Percentiles rank a stretch among this genome's conserved stretches.
These are phyloP conservation scores for Mola mola DNA, from an alignment of 2,113 vertebrate species.

Conservation along the genomic window DNA sequence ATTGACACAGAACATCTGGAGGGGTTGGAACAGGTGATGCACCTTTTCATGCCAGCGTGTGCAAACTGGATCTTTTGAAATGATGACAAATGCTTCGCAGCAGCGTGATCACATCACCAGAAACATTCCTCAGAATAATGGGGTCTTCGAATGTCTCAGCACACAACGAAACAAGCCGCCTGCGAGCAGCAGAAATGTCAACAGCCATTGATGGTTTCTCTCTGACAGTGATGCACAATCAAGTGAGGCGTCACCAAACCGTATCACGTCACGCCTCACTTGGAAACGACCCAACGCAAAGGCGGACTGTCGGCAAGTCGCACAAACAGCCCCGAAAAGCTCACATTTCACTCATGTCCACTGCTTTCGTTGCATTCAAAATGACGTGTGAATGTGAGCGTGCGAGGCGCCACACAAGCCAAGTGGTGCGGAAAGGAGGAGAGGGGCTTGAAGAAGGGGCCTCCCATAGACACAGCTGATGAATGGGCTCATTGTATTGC, in stretches of 20 bases:
- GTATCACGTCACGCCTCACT: constrained; percentile 32
- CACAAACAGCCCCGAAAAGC: too few species aligned
- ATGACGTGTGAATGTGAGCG: neutral
- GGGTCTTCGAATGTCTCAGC: neutral
- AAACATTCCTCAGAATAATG: too few species aligned
- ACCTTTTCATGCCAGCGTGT: too few species aligned
- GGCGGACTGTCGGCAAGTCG: neutral
- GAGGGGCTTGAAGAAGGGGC: constrained; percentile 40
- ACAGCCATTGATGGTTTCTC: neutral
- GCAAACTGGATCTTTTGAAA: too few species aligned
- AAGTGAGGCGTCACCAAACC: constrained; percentile 44
- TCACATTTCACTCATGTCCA: neutral
- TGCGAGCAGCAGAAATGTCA: constrained; percentile 17
- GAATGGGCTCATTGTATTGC: constrained; percentile 68
- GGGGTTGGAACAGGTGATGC: too few species aligned
- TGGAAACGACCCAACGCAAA: constrained; percentile 29
- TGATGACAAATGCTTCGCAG: too few species aligned
- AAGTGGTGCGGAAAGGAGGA: constrained; percentile 41
- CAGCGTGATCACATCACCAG: too few species aligned
- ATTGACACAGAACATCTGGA: too few species aligned
- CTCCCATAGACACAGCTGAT: constrained; percentile 50
- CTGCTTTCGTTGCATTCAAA: constrained; percentile 11
- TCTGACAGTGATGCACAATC: constrained; percentile 46
- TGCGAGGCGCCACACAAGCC: constrained; percentile 14
- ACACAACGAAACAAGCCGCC: constrained; percentile 3